Conservation (phyloP, 1,140 invertebrate species). For the Hycleus cichorii region DNA sequence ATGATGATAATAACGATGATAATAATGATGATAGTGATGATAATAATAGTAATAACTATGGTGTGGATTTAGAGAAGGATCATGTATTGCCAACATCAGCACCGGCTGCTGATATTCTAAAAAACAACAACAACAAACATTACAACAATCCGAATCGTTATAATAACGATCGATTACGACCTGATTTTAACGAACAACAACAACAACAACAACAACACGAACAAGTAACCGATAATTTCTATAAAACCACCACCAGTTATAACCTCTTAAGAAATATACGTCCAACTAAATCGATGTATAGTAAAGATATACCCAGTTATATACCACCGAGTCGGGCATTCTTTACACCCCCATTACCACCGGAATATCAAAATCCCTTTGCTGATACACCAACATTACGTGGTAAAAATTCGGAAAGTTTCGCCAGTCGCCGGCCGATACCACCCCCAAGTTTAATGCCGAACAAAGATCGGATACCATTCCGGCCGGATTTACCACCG, state of each 20-base stretch:
- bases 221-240: conserved; percentile 35
- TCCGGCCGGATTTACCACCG: conserved; percentile 53
- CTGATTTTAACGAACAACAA: conserved; percentile 20
- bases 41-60: conserved; percentile 44
- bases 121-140: conserved; percentile 61
- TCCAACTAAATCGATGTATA: conserved; percentile 46
- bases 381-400: conserved; percentile 74
- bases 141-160: conserved; percentile 56
- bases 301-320: conserved; percentile 65
- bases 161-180: conserved; percentile 38
- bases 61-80: conserved; percentile 57
- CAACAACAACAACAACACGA: conserved; percentile 8
- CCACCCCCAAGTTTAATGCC: conserved; percentile 68
- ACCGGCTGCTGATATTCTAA: conserved; percentile 61
- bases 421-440: conserved; percentile 59
- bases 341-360: conserved; percentile 70
- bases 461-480: conserved; percentile 70
- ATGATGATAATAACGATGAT: conserved; percentile 20
- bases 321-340: conserved; percentile 67
- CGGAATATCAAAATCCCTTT: conserved; percentile 71
- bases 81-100: conserved; percentile 61
- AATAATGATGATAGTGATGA: conserved; percentile 18
- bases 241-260: conserved; percentile 35
- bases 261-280: conserved; percentile 40
- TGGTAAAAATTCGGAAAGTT: conserved; percentile 57